Evolutionary conservation across 2,113 vertebrate genomes (phyloP), one percentile per base, ranked within the genome.

Genomic region (Oceanites oceanicus): DNA sequence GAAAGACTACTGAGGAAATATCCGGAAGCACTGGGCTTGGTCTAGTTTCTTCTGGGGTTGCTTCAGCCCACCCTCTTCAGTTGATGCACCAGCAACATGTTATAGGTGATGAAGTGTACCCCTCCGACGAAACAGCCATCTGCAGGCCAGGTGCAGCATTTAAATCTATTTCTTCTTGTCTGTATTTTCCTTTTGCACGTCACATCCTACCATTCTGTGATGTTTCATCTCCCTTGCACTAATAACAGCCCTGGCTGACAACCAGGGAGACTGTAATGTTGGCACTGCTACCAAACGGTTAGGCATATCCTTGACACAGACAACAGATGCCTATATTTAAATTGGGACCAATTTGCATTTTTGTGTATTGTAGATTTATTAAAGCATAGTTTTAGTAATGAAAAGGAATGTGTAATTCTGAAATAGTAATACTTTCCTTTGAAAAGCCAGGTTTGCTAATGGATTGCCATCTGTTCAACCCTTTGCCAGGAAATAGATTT

Each of bases 401-500:
- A 94, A 91, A 90, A 86, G 84, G 62, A 82, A 88, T 72, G 34
- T 47, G 56, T 96, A 91, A 97, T 93, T 95, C 91, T 95, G 84
- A 96, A 96, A 94, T 36, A 97, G 70, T 78, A 97, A 96, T 96
- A 92, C 90, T 96, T 96, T 80, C 67, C 67, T 96, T 91, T 97
- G 91, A 96, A 95, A 96, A 97, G 77, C 95, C 92, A 93, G 95
- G 94, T 96, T 97, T 97, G 90, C 88, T 98, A 97, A 97, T 98
- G 96, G 96, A 97, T 84, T 97, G 96, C 97, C 98, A 98, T 98
- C 97, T 98, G 98, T 94, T 94, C 95, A 95, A 58, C 79, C 79
- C 82, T 97, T 95, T 92, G 90, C 91, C 94, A 76, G 90, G 91
- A 96, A 97, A 89, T 90, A 97, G 96, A 96, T 97, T 97, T 97